Evolutionary conservation across 2,888 invertebrate genomes (phyloP).

Genomic region (Acanthosoma haemorrhoidale): DNA sequence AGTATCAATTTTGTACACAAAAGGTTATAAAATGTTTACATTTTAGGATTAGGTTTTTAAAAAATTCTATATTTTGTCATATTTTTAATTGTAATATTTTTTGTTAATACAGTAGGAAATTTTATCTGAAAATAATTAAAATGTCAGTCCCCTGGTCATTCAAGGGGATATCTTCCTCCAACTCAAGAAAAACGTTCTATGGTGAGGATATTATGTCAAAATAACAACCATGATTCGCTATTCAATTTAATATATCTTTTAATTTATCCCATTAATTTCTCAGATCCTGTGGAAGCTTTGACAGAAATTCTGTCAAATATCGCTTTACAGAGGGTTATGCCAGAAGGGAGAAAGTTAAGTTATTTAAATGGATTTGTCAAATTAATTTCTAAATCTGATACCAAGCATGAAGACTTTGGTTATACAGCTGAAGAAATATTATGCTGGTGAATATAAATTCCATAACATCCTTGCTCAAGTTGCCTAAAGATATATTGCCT

Average conservation of each 20-base stretch:
- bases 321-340: conserved; percentile 58
- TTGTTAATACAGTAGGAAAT: too few relatives aligned
- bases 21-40: too few relatives aligned
- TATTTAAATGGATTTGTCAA: conserved; percentile 86
- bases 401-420: conserved; percentile 57
- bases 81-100: too few relatives aligned
- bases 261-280: conserved; percentile 35
- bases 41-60: too few relatives aligned
- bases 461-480: background rate
- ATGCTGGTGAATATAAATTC: conserved; percentile 64
- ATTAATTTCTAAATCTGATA: conserved; percentile 61
- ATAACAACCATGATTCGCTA: background rate
- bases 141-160: conserved; percentile 11
- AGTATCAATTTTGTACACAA: too few relatives aligned
- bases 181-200: background rate
- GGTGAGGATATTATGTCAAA: background rate
- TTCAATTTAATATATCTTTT: background rate
- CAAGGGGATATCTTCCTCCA: conserved; percentile 4
- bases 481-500: too few relatives aligned
- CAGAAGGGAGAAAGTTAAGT: conserved; percentile 73
- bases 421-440: conserved; percentile 75
- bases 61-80: too few relatives aligned
- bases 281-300: conserved; percentile 53
- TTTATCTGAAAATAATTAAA: background rate
- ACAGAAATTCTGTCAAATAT: conserved; percentile 58